Base-by-base conservation (phyloP, 2,113 vertebrate species). In the Podarcis cretensis region DNA sequence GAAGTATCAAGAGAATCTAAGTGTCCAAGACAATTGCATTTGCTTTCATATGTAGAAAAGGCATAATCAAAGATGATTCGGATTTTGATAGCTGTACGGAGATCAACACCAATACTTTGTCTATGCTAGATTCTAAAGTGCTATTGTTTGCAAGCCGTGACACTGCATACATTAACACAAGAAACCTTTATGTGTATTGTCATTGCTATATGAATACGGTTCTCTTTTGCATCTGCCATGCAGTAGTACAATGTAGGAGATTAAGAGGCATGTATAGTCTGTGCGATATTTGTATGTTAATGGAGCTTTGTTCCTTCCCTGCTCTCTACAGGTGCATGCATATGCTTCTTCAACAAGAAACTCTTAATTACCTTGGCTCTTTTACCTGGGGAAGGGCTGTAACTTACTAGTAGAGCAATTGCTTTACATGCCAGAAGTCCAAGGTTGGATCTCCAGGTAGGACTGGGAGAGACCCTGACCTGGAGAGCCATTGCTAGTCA, bases 51-150 rank as follows among this genome's bases (percentile, higher is more conserved):
- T 81, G 75, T 89, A 95, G 86, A 93, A 91, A 90, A 84, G 32
- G 54, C 91, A 92, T 88, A 89, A 92, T 74, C 75, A 92, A 90
- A 85, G 75, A 84, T 57, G 73, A 40, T 81, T 92, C 85, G 21
- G 73, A 86, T 93, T 78, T 78, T 91, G 75, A 68, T 82, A 88
- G 89, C 89, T 27, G 81, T 3, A 35, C 35, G 90, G 32, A 93
- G 81, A 93, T 86, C 87, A 89, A 94, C 83, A 78, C 35, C 80
- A 82, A 89, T 84, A 85, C 90, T 85, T 92, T 93, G 91, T 73
- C 90, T 78, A 30, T 90, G 63, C 88, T 90, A 65, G 84, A 90
- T 89, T 81, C 84, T 66, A 86, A 93, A 92, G 81, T 27, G 83
- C 89, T 81, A 66, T 32, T 87, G 48, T 83, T 90, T 88, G 82